These are phyloP conservation scores for Solenopsis invicta DNA, from an alignment of 1,140 invertebrate genomes.

Conservation along the genomic window DNA sequence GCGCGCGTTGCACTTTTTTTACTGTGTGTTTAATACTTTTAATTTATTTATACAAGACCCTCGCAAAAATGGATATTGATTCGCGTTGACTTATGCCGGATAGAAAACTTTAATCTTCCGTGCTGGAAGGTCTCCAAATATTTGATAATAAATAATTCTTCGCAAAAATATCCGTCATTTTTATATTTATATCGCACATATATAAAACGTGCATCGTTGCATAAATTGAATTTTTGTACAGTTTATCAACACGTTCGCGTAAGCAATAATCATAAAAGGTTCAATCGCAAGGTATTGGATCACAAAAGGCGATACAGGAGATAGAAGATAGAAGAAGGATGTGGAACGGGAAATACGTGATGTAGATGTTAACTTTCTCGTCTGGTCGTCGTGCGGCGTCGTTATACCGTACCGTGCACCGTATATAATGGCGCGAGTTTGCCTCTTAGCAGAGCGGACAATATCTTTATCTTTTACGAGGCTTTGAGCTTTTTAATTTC, in stretches of 20 bases:
- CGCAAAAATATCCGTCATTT: neutral
- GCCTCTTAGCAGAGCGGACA: constrained; percentile 59
- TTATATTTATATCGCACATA: constrained; percentile 1
- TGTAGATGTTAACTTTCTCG: constrained; percentile 69
- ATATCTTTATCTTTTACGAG: constrained; percentile 83
- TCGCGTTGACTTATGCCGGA: neutral
- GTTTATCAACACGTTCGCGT: constrained; percentile 6
- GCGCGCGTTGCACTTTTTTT: neutral
- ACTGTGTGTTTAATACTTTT: neutral
- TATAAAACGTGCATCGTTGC: neutral
- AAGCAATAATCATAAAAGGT: constrained; percentile 67
- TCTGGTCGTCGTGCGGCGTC: constrained; percentile 48
- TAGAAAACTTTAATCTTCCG: constrained; percentile 28
- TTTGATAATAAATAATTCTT: constrained; percentile 19
- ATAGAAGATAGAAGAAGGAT: constrained; percentile 56
- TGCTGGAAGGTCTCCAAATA: constrained; percentile 6
- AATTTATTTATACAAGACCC: neutral
- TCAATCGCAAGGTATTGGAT: constrained; percentile 60
- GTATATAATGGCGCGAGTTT: constrained; percentile 68
- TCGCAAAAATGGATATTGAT: neutral
- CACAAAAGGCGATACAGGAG: neutral
- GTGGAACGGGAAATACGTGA: constrained; percentile 69
- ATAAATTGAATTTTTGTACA: constrained; percentile 14
- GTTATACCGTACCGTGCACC: constrained; percentile 58
- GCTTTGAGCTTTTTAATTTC: constrained; percentile 83